Evolutionary conservation across 2,113 vertebrate species (phyloP), one percentile per base, ranked within the genome.

Genomic region (Ibidorhyncha struthersii): DNA sequence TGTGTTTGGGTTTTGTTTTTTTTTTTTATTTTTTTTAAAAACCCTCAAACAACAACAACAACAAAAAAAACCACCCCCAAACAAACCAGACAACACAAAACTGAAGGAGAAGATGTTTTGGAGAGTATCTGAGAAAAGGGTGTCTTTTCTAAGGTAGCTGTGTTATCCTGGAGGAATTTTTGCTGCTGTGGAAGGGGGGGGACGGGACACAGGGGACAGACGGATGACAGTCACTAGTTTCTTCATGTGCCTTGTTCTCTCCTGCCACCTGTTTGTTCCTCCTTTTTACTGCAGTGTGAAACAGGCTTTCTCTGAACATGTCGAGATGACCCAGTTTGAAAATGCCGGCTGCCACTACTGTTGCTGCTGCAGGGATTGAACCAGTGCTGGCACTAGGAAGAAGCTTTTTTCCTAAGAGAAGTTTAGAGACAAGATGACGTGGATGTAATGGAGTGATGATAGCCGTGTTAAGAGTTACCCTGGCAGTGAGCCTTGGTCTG

Each of bases 211-310:
- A 5, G 12, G 8, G 29, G 29, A 8, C 26, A 8, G 50, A 65
- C 18, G 30, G 19, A 9, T n/a, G 25, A 50, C 58, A 89, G 63
- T 92, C 86, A 77, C 47, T 76, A 40, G 74, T 87, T 94, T 86
- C 29, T 83, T 86, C 38, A 6, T 86, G 92, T 96, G 77, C 83
- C 66, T 82, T 65, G 91, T 92, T 94, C 97, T 96, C 81, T 97
- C 83, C 94, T 95, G 96, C 96, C 96, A 96, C 96, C 95, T 97
- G 91, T 97, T 95, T 92, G 91, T 94, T 91, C 52, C 69, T 95
- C 15, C 20, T 80, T 94, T 89, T 67, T 45, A 96, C 89, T 96
- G 95, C 96, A 96, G 73, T 8, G 70, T 47, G 89, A 76, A 71
- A 43, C 43, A 20, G 90, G 58, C 58, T 53, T 50, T 43, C 52